Conservation (phyloP, 2,888 invertebrate genomes). For the Pterostichus niger region DNA sequence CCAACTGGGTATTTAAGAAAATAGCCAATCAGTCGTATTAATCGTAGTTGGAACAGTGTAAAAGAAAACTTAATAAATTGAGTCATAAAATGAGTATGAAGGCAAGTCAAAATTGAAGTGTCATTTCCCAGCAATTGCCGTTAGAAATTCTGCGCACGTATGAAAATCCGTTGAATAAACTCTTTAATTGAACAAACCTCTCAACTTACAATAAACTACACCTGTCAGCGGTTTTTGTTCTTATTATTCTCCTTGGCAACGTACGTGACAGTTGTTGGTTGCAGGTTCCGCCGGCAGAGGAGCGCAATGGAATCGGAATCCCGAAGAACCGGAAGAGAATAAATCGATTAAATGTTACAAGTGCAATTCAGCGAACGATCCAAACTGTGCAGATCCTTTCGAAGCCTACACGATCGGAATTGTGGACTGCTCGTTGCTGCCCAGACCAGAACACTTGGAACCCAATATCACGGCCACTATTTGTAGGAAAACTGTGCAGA, state of each 20-base stretch:
- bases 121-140: not conserved
- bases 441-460: slow-evolving; percentile 84
- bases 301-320: slow-evolving; percentile 60
- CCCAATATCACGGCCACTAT: slow-evolving; percentile 80
- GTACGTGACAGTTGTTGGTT: slow-evolving; percentile 40
- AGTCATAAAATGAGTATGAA: not conserved
- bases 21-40: too few species aligned
- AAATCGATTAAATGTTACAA: slow-evolving; percentile 88
- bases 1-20: too few species aligned
- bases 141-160: not conserved
- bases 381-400: slow-evolving; percentile 93
- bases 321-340: slow-evolving; percentile 67
- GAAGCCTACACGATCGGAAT: slow-evolving; percentile 91
- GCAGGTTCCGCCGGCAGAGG: slow-evolving; percentile 54
- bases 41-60: not conserved
- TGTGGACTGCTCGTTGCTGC: slow-evolving; percentile 89
- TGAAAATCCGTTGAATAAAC: slow-evolving; percentile 7
- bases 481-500: slow-evolving; percentile 86
- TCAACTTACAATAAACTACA: not conserved
- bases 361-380: slow-evolving; percentile 94
- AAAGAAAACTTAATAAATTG: not conserved
- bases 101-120: too few species aligned
- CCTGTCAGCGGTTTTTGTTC: slow-evolving; percentile 9
- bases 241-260: slow-evolving; percentile 3
- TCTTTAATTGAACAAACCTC: slow-evolving; percentile 28